phyloP scores from a whole-genome alignment of 2,113 vertebrate species.

The Centropus bengalensis region DNA sequence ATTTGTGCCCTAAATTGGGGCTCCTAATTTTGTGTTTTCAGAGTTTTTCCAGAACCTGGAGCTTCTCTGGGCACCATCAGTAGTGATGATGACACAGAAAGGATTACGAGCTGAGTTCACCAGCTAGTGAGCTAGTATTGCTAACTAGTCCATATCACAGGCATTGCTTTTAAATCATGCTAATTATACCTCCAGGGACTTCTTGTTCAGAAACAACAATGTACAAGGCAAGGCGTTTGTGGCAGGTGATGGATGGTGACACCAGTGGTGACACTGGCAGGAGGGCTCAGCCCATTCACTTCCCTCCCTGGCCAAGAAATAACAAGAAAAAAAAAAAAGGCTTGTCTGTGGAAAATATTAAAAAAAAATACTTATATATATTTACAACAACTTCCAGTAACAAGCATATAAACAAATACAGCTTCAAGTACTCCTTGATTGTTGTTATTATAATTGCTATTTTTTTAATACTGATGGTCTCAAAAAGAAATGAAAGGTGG shows the following conservation, averaged over 20 bases:
- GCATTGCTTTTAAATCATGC: not conserved
- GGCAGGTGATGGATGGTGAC: not conserved
- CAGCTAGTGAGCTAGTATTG: rapidly evolving
- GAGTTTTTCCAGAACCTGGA: not conserved
- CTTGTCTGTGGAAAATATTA: slow-evolving; percentile 25
- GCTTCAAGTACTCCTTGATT: slow-evolving; percentile 83
- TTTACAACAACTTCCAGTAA: slow-evolving; percentile 80
- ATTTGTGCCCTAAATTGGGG: not conserved
- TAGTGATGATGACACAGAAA: rapidly evolving
- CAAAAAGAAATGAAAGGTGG: slow-evolving; percentile 48
- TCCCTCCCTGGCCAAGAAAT: not conserved
- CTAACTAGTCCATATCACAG: not conserved
- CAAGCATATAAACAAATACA: slow-evolving; percentile 76
- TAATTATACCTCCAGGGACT: slow-evolving; percentile 3
- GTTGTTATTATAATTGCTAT: slow-evolving; percentile 79
- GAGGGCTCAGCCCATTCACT: not conserved
- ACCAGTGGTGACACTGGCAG: not conserved
- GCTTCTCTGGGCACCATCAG: not conserved
- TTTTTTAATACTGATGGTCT: slow-evolving; percentile 86
- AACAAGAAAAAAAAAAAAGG: not conserved
- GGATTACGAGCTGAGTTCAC: not conserved
- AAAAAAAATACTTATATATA: slow-evolving; percentile 55
- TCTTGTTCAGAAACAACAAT: not conserved
- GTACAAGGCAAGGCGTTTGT: not conserved
- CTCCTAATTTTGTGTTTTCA: not conserved